phyloP scores from a whole-genome alignment of 2,888 invertebrate species.

The Celastrina argiolus region DNA sequence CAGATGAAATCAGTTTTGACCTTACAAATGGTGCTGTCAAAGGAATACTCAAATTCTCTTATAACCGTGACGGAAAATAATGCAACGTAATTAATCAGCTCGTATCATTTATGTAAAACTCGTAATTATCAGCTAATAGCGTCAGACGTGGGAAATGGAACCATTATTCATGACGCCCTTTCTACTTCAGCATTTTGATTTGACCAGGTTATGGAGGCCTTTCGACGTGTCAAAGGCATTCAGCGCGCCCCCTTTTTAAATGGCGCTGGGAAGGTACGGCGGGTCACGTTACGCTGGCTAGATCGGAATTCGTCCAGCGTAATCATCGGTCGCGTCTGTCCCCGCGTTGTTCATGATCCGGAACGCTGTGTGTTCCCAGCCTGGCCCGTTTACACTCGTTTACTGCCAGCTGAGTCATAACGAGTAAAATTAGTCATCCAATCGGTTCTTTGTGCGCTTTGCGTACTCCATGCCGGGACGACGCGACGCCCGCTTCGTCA shows the following conservation, averaged over 20 bases:
- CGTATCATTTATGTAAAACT: constrained; percentile 26
- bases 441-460: constrained; percentile 35
- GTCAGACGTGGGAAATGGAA: constrained; percentile 27
- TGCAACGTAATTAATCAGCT: constrained; percentile 23
- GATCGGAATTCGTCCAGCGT: constrained; percentile 28
- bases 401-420: constrained; percentile 37
- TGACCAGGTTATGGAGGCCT: neutral
- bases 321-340: constrained; percentile 22
- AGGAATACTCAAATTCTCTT: neutral
- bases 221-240: constrained; percentile 2
- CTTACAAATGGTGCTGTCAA: constrained; percentile 16
- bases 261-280: constrained; percentile 27
- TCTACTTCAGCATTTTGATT: constrained; percentile 24
- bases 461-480: constrained; percentile 20
- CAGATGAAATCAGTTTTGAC: constrained; percentile 2
- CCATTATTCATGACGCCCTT: constrained; percentile 25
- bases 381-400: constrained; percentile 33
- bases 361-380: constrained; percentile 67
- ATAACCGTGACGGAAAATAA: constrained; percentile 22
- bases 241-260: neutral
- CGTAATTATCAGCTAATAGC: constrained; percentile 26
- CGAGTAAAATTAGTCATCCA: constrained; percentile 36
- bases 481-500: constrained; percentile 36
- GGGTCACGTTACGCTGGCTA: constrained; percentile 48
- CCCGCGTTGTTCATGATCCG: constrained; percentile 64